Percentiles rank a stretch among this genome's conserved stretches.
Evolutionary conservation across 2,113 vertebrate species (phyloP).

Genomic region (Lepisosteus oculatus): DNA sequence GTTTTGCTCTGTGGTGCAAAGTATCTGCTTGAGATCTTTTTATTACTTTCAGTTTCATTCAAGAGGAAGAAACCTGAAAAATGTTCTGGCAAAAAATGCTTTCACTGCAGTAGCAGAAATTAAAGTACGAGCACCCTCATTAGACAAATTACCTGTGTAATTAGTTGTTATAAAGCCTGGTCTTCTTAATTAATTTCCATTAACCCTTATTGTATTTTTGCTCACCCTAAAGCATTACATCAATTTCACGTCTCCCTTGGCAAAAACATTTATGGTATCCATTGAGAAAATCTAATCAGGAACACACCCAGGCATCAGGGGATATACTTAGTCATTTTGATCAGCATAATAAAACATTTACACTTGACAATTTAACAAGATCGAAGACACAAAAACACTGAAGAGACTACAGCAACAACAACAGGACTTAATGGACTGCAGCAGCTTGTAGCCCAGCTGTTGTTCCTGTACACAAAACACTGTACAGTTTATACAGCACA

Average conservation of each 20-base stretch:
- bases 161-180: not conserved
- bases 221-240: not conserved
- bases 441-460: too few species aligned
- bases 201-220: not conserved
- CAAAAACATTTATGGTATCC: not conserved
- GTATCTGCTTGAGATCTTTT: too few species aligned
- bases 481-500: too few species aligned
- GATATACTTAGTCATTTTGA: not conserved
- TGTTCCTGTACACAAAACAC: too few species aligned
- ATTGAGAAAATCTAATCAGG: constrained; percentile 3
- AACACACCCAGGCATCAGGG: not conserved
- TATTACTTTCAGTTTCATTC: too few species aligned
- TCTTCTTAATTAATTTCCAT: not conserved
- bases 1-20: too few species aligned
- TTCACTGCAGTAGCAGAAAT: too few species aligned
- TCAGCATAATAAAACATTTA: constrained; percentile 5
- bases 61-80: too few species aligned
- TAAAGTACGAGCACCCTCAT: not conserved
- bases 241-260: not conserved
- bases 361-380: not conserved
- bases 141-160: not conserved
- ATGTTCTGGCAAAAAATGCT: too few species aligned
- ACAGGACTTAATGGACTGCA: too few species aligned
- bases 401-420: not conserved
- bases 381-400: not conserved